These are phyloP conservation scores for Gonioctena quinquepunctata DNA, from an alignment of 1,140 invertebrate genomes.

Conservation along the genomic window DNA sequence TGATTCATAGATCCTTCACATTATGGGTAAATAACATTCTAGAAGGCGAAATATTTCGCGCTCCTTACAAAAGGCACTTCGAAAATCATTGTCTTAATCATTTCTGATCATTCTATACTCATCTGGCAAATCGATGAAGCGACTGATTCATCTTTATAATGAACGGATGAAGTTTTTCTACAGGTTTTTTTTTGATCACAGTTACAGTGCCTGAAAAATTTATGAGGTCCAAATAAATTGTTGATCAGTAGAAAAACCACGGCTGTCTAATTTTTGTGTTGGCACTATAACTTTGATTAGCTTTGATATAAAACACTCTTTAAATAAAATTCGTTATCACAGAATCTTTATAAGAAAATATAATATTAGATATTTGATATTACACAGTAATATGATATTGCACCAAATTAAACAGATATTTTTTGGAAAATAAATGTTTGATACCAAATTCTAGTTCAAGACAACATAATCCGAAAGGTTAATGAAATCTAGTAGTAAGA, in stretches of 20 bases:
- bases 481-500: no score
- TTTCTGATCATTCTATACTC: slow-evolving; percentile 18
- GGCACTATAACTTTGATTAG: not conserved
- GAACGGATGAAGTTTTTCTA: not conserved
- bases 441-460: no score
- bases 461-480: no score
- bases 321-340: not conserved
- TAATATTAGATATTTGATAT: not conserved
- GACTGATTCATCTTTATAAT: not conserved
- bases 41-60: slow-evolving; percentile 23
- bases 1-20: slow-evolving; percentile 44
- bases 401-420: not conserved
- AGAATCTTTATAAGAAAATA: not conserved
- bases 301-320: not conserved
- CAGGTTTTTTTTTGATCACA: not conserved
- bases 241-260: not conserved
- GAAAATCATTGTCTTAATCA: slow-evolving; percentile 33
- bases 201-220: not conserved
- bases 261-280: no score
- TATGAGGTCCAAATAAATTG: no score
- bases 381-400: not conserved
- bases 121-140: not conserved
- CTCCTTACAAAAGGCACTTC: slow-evolving; percentile 41
- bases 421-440: not conserved
- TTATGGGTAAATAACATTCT: slow-evolving; percentile 42